Evolutionary conservation across 1,140 invertebrate species (phyloP).

Genomic region (Megalopta genalis): DNA sequence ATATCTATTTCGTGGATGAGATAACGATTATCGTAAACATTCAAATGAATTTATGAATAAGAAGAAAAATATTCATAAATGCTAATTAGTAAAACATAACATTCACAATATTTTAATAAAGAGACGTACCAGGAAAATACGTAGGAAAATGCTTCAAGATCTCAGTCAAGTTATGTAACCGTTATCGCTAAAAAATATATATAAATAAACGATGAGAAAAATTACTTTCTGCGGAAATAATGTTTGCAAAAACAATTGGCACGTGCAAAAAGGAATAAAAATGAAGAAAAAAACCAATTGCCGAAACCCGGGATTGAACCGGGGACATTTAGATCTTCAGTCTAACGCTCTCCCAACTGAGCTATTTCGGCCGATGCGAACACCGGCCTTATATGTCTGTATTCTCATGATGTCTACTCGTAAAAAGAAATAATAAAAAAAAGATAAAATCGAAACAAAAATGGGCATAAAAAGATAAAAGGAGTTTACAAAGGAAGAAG

Average conservation of each 20-base stretch:
- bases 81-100: not conserved
- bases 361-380: slow-evolving; percentile 40
- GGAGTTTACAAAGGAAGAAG: too few species aligned
- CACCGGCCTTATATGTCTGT: too few species aligned
- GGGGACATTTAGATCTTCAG: too few species aligned
- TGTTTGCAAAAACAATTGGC: not conserved
- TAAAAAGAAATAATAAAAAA: too few species aligned
- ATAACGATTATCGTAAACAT: too few species aligned
- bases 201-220: not conserved
- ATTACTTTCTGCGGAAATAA: not conserved
- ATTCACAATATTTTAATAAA: not conserved
- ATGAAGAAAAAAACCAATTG: not conserved
- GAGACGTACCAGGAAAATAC: not conserved
- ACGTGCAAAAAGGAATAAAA: not conserved
- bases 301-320: slow-evolving; percentile 50
- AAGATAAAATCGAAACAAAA: too few species aligned
- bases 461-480: too few species aligned
- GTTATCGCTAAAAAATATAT: not conserved
- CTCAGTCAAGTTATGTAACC: not conserved
- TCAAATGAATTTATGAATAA: too few species aligned
- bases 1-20: not conserved
- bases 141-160: not conserved
- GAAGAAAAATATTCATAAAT: not conserved
- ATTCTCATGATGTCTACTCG: too few species aligned
- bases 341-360: slow-evolving; percentile 47